Conservation (phyloP, 2,797 vertebrate genomes). For the Sebastes oblongus region DNA sequence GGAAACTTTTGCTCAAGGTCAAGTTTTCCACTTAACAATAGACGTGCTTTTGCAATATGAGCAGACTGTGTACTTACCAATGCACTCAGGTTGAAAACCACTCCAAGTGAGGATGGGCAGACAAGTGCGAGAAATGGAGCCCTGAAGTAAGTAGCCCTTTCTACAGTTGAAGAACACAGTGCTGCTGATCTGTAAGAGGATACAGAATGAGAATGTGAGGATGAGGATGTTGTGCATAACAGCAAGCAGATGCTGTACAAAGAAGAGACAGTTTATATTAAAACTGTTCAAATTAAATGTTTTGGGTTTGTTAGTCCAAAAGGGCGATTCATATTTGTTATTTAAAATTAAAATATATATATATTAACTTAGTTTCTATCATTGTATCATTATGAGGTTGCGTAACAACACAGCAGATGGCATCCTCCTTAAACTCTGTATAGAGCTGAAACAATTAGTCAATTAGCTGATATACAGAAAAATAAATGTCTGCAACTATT, state of each 20-base stretch:
- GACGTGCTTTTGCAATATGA: background rate
- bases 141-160: slow-evolving; percentile 96
- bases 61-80: slow-evolving; percentile 83
- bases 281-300: background rate
- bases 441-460: background rate
- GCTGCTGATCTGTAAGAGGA: slow-evolving; percentile 87
- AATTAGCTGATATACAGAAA: background rate
- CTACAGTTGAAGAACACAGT: slow-evolving; percentile 93
- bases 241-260: background rate
- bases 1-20: background rate
- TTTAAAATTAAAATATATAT: background rate
- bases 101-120: slow-evolving; percentile 98
- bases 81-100: slow-evolving; percentile 92
- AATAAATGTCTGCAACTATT: background rate
- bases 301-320: background rate
- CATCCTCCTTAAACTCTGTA: background rate
- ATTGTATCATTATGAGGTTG: background rate
- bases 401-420: background rate
- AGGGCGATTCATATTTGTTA: background rate
- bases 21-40: background rate
- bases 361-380: background rate
- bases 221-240: background rate
- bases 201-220: background rate
- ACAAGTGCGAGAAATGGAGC: slow-evolving; percentile 95
- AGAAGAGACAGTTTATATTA: background rate